phyloP scores from a whole-genome alignment of 2,888 invertebrate species.

The Andrena trimmerana region DNA sequence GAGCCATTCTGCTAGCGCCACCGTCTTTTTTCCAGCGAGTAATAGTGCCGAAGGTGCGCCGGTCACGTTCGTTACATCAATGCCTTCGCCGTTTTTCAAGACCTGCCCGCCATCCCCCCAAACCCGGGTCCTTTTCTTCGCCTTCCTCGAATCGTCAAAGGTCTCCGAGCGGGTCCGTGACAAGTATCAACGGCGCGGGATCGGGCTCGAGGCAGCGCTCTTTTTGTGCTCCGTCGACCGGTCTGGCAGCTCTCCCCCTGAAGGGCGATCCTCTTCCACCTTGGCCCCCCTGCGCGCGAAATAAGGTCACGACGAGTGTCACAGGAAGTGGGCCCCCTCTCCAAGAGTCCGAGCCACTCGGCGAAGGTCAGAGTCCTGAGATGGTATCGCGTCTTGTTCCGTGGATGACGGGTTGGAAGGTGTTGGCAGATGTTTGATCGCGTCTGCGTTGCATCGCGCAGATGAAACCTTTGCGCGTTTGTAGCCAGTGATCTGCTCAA shows the following conservation, averaged over 20 bases:
- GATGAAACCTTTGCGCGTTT: no score
- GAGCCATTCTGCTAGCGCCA: constrained; percentile 29
- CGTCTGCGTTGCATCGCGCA: no score
- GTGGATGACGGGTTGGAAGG: not conserved
- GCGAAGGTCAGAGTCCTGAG: constrained; percentile 14
- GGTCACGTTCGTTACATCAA: constrained; percentile 82
- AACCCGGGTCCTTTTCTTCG: constrained; percentile 55
- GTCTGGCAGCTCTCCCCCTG: constrained; percentile 47
- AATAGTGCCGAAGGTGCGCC: constrained; percentile 78
- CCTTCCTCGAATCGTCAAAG: constrained; percentile 59
- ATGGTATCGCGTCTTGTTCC: not conserved
- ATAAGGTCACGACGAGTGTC: constrained; percentile 58
- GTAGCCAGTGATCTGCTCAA: no score
- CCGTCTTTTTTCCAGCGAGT: constrained; percentile 65
- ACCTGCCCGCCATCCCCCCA: constrained; percentile 62
- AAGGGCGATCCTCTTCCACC: constrained; percentile 55
- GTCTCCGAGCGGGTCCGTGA: constrained; percentile 62
- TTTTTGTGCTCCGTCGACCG: constrained; percentile 39
- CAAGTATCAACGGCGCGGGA: constrained; percentile 61
- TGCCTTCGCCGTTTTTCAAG: constrained; percentile 72
- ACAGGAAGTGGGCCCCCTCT: constrained; percentile 55
- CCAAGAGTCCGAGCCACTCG: not conserved
- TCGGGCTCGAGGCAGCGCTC: constrained; percentile 47
- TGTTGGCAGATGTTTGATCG: not conserved
- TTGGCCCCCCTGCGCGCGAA: constrained; percentile 33